Conservation (phyloP, 2,113 vertebrate species). For the Misgurnus mizolepis region DNA sequence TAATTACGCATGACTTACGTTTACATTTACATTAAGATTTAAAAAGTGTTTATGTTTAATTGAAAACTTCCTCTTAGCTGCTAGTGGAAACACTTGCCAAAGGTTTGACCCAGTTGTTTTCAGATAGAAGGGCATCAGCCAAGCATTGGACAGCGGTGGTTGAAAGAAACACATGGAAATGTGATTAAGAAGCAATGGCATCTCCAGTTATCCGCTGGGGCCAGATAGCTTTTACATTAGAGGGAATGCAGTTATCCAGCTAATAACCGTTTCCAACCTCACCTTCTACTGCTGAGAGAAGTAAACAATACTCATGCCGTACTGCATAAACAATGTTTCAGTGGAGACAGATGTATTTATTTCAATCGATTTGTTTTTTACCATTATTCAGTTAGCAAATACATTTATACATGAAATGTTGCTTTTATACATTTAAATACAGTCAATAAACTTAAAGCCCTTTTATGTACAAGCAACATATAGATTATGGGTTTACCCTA, state of each 20-base stretch:
- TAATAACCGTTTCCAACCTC: slow-evolving; percentile 23
- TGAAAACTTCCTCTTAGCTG: background rate
- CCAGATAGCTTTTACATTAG: slow-evolving; percentile 26
- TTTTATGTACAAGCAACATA: too few species aligned
- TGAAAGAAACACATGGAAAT: slow-evolving; percentile 57
- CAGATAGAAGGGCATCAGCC: background rate
- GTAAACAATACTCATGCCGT: background rate
- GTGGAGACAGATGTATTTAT: too few species aligned
- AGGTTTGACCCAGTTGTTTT: background rate
- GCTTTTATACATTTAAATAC: too few species aligned
- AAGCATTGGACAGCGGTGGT: slow-evolving; percentile 12
- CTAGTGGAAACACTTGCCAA: background rate
- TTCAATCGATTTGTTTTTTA: too few species aligned
- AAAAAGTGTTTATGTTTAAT: background rate
- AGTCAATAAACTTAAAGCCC: too few species aligned
- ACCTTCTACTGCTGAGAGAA: background rate
- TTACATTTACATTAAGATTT: background rate
- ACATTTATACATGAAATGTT: too few species aligned
- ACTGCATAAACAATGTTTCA: background rate
- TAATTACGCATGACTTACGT: background rate
- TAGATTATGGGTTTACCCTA: too few species aligned
- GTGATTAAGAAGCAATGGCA: slow-evolving; percentile 58
- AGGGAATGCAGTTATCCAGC: slow-evolving; percentile 17
- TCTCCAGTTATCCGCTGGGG: slow-evolving; percentile 28
- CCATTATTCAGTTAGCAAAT: too few species aligned